Conservation (phyloP, 1,140 invertebrate genomes). For the Trinorchestia longiramus region DNA sequence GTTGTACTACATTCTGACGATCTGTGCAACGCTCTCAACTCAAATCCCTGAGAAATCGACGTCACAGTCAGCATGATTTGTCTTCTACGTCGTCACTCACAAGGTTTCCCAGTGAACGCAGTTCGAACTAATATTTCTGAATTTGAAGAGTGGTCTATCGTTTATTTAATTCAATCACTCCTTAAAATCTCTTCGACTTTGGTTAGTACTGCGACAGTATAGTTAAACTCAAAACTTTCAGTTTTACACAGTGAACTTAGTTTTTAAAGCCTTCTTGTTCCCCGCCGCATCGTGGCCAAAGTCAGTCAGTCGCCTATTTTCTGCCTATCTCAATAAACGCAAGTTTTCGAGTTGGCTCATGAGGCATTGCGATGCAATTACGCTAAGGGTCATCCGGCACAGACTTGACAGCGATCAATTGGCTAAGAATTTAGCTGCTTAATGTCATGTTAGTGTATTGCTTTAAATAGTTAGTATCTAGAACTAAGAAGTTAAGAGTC, state of each 20-base stretch:
- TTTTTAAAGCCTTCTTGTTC: no score
- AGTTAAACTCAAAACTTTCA: no score
- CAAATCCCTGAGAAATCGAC: background rate
- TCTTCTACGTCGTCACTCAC: background rate
- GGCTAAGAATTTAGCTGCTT: background rate
- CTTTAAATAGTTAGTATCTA: background rate
- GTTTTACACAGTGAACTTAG: no score
- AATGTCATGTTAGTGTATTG: background rate
- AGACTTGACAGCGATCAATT: background rate
- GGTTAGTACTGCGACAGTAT: no score
- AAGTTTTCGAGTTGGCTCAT: background rate
- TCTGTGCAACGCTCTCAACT: background rate
- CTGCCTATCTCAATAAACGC: background rate
- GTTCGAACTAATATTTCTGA: background rate
- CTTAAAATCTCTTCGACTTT: no score
- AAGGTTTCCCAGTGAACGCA: background rate
- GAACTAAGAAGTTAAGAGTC: background rate
- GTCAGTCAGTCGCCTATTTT: no score
- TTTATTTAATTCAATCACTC: background rate
- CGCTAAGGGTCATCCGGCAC: background rate
- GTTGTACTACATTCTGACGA: background rate
- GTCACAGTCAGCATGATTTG: background rate
- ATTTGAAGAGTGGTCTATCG: background rate
- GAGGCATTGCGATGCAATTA: background rate
- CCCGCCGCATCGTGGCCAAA: no score